phyloP scores from a whole-genome alignment of 2,797 vertebrate genomes.

The Picus viridis region DNA sequence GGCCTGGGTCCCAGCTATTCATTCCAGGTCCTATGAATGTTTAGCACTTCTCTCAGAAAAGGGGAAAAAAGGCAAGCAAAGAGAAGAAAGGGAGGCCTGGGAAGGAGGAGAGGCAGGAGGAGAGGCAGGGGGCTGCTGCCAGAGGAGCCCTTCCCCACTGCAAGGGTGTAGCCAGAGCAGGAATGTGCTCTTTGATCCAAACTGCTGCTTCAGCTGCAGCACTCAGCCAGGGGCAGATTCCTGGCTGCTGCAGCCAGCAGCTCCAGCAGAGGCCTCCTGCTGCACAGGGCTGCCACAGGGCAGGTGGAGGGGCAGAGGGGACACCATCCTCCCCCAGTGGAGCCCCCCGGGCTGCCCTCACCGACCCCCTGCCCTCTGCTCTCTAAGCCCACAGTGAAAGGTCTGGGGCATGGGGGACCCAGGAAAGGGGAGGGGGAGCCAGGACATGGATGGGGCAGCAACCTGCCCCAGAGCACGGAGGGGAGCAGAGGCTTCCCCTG shows the following conservation, averaged over 20 bases:
- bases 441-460: neutral
- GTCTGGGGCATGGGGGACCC: no score
- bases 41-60: conserved; percentile 35
- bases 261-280: rapidly evolving
- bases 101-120: neutral
- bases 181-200: conserved; percentile 1
- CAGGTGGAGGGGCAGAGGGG: neutral
- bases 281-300: rapidly evolving
- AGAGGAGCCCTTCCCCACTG: neutral
- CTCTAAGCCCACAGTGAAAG: rapidly evolving
- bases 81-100: neutral
- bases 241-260: neutral
- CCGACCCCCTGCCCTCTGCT: neutral
- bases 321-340: neutral
- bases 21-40: conserved; percentile 54
- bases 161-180: conserved; percentile 8
- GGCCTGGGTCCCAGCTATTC: conserved; percentile 54
- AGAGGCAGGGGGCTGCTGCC: neutral
- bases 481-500: neutral
- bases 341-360: neutral
- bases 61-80: neutral
- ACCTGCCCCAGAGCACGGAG: neutral
- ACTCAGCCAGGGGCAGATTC: neutral
- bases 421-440: neutral
- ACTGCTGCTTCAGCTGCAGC: neutral